A percentile compares a stretch with the other conserved stretches of the same genome.
phyloP scores from a whole-genome alignment of 2,113 vertebrate genomes.

The Pachyramphus minor region DNA sequence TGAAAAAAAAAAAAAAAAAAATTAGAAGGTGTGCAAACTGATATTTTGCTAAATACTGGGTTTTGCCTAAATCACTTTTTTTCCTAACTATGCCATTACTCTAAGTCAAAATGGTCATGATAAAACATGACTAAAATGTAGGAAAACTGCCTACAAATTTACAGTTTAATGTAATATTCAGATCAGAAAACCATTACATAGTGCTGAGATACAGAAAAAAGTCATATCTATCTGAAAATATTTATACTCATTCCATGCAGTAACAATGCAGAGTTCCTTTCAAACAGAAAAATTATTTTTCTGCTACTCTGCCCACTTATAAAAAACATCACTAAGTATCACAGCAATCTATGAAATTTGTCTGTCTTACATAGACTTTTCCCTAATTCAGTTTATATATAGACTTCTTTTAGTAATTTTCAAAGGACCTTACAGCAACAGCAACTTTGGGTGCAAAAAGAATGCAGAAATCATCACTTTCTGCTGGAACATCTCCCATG shows the following conservation, averaged over 20 bases:
- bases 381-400: background rate
- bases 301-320: background rate
- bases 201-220: background rate
- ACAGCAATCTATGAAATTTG: background rate
- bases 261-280: background rate
- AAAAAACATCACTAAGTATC: background rate
- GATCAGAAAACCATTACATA: background rate
- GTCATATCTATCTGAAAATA: background rate
- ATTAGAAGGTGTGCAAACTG: background rate
- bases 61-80: background rate
- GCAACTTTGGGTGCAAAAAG: constrained; percentile 88
- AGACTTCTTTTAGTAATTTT: background rate
- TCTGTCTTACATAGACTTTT: background rate
- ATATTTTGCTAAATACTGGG: background rate
- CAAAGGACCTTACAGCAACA: constrained; percentile 73
- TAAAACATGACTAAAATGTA: background rate
- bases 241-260: background rate
- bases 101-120: background rate
- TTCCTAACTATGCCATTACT: background rate
- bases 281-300: background rate
- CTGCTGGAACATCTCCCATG: constrained; percentile 72
- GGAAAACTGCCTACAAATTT: background rate
- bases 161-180: background rate
- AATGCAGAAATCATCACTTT: constrained; percentile 96
- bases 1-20: background rate